Evolutionary conservation across 1,140 invertebrate genomes (phyloP).

Genomic region (Solen grandis): DNA sequence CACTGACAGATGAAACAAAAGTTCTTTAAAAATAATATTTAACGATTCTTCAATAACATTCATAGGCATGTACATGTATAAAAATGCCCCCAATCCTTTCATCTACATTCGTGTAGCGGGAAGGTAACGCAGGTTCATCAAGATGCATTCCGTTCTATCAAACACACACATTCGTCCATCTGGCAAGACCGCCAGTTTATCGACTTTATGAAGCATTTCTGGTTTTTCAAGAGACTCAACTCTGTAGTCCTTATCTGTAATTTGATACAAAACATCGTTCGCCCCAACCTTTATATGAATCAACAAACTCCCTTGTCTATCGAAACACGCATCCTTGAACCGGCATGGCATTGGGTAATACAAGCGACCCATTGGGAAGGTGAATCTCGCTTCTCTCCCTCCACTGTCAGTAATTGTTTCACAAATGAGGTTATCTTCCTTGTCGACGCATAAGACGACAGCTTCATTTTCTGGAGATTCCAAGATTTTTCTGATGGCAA

Average conservation of each 20-base stretch:
- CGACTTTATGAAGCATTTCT: constrained; percentile 48
- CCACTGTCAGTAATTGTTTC: constrained; percentile 31
- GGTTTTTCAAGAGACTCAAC: constrained; percentile 43
- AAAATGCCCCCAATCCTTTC: no score
- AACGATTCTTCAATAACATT: no score
- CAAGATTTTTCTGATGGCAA: constrained; percentile 24
- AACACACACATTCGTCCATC: constrained; percentile 46
- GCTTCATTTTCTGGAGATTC: constrained; percentile 47
- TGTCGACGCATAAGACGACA: constrained; percentile 17
- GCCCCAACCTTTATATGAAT: constrained; percentile 32
- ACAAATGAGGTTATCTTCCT: constrained; percentile 32
- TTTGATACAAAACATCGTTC: constrained; percentile 34
- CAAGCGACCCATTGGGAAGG: constrained; percentile 8
- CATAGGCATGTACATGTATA: no score
- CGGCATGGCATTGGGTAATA: background rate
- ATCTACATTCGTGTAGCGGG: no score
- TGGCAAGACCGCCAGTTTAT: constrained; percentile 41
- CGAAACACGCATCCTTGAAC: constrained; percentile 45
- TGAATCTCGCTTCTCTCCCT: constrained; percentile 11
- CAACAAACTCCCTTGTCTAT: constrained; percentile 24
- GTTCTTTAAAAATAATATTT: no score
- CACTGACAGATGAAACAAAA: no score
- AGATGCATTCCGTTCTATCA: constrained; percentile 40
- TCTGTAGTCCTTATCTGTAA: background rate
- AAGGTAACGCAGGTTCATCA: constrained; percentile 38